These are phyloP conservation scores for Enteromius argenteus DNA, from an alignment of 2,797 vertebrate species.

Conservation along the genomic window DNA sequence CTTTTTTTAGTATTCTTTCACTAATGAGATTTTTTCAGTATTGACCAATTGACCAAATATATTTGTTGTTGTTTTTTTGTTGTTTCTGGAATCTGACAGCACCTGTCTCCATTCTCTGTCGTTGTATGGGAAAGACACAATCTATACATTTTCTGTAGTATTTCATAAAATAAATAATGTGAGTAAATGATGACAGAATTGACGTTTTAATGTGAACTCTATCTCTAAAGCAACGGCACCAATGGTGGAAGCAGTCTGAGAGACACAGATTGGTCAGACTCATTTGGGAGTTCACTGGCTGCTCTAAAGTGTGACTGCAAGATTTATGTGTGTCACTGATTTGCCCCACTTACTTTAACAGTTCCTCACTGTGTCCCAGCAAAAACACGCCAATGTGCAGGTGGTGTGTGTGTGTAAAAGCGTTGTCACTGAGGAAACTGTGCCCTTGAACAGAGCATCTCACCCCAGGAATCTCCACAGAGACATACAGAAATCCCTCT, in stretches of 20 bases:
- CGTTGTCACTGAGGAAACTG: neutral
- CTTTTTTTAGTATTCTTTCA: no score
- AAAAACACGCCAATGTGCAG: constrained; percentile 19
- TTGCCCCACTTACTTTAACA: constrained; percentile 50
- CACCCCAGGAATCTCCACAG: neutral
- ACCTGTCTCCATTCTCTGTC: neutral
- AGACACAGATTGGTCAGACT: constrained; percentile 9
- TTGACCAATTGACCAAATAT: neutral
- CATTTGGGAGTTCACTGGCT: constrained; percentile 12
- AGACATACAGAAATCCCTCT: neutral
- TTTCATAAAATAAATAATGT: neutral
- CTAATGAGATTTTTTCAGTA: neutral
- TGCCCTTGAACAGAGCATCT: constrained; percentile 21
- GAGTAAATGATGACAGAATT: neutral
- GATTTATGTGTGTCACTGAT: constrained; percentile 36
- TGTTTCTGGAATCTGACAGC: neutral
- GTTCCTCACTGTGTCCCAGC: constrained; percentile 42
- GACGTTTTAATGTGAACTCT: neutral
- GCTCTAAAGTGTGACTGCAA: constrained; percentile 48
- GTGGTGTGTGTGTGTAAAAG: neutral
- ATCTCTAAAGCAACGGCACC: neutral
- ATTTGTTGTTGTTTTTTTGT: neutral
- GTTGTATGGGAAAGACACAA: neutral
- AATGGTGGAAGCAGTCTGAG: neutral
- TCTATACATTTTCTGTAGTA: neutral